Percentiles rank a stretch among this genome's conserved stretches.
Conservation (phyloP, 2,797 vertebrate species). For the Alcedo quadribrachys region DNA sequence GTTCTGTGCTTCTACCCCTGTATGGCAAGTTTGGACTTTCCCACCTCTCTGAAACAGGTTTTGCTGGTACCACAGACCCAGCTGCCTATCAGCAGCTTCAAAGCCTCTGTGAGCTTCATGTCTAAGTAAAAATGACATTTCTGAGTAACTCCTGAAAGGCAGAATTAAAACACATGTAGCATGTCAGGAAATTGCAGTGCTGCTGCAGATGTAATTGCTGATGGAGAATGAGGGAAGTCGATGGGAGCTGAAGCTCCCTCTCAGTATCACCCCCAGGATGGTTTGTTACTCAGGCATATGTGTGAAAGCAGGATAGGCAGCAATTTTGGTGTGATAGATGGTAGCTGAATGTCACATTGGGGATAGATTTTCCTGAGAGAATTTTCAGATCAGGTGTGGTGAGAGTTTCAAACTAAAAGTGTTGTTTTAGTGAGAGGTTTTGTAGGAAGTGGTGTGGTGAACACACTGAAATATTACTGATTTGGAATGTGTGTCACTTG, state of each 20-base stretch:
- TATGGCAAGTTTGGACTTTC: slow-evolving; percentile 9
- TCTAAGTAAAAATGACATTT: slow-evolving; percentile 14
- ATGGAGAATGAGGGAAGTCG: not conserved
- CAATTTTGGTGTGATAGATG: not conserved
- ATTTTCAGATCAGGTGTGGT: not conserved
- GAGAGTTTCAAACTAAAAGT: not conserved
- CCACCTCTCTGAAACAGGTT: not conserved
- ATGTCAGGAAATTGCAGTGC: not conserved
- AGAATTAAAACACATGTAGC: slow-evolving; percentile 16
- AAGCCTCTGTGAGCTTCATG: not conserved
- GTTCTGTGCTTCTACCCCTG: not conserved
- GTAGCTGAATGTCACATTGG: not conserved
- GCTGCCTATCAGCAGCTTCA: not conserved
- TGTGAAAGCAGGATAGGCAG: not conserved
- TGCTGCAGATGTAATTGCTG: not conserved
- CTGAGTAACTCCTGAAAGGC: slow-evolving; percentile 17
- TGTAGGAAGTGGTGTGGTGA: not conserved
- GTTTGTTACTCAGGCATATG: not conserved
- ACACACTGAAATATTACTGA: not conserved
- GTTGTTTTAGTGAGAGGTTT: not conserved
- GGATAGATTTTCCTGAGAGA: not conserved
- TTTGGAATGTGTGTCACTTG: not conserved
- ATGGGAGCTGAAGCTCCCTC: not conserved
- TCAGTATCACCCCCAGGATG: not conserved
- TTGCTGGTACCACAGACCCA: not conserved